Conservation (phyloP, 2,888 invertebrate species). For the Synergus japonicus region DNA sequence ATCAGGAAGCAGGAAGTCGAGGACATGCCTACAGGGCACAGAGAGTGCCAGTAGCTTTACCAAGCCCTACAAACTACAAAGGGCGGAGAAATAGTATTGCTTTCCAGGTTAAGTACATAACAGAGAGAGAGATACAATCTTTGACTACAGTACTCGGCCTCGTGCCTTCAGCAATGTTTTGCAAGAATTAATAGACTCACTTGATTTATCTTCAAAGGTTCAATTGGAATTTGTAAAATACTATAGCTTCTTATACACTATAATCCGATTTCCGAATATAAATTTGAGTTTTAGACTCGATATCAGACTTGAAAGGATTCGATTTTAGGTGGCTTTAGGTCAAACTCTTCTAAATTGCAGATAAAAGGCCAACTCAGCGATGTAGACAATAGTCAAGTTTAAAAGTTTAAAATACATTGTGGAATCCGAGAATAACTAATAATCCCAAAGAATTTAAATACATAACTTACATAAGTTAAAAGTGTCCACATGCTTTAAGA, state of each 20-base stretch:
- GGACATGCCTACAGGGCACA: conserved; percentile 46
- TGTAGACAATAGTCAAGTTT: too few species aligned
- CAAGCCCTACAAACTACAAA: conserved; percentile 23
- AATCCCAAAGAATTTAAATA: background rate
- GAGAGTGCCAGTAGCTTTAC: conserved; percentile 45
- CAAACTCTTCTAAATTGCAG: background rate
- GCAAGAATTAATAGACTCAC: conserved; percentile 18
- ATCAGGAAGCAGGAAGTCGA: conserved; percentile 52
- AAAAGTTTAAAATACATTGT: background rate
- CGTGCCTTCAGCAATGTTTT: conserved; percentile 24
- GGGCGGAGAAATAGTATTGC: conserved; percentile 55
- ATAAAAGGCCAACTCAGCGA: too few species aligned
- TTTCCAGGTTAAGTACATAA: conserved; percentile 59
- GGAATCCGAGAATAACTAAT: background rate
- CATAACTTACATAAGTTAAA: background rate
- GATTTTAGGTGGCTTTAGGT: background rate
- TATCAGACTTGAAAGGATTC: background rate
- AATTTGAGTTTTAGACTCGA: background rate
- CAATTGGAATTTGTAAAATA: conserved; percentile 24
- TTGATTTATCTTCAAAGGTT: conserved; percentile 23
- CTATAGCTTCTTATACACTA: background rate
- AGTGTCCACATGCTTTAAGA: background rate
- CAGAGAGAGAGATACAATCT: conserved; percentile 29
- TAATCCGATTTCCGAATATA: background rate
- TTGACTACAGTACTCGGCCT: conserved; percentile 11